Evolutionary conservation across 2,888 invertebrate species (phyloP), one percentile per base, ranked within the genome.

Genomic region (Chymomyza procnemis): DNA sequence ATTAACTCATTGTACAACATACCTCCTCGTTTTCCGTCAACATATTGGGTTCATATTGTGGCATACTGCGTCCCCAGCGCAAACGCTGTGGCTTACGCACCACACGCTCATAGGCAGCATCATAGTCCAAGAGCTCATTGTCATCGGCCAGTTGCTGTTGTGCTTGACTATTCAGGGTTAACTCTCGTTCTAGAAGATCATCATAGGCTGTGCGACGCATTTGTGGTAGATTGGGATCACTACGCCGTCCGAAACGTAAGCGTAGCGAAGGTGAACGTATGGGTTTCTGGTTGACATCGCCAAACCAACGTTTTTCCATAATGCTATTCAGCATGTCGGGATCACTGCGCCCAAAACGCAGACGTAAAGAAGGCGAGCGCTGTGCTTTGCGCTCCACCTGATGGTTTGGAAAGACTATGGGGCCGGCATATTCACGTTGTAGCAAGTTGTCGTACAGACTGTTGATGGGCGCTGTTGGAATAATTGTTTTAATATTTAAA

Each of bases 291-390:
- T 93, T 92, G 67, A 95, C 93, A 85, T 95, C 93, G 78, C 91
- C 92, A 50, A 90, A 90, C 90, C 90, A 90, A 75, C 91, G 90
- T 69, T 91, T 91, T 55, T 89, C 86, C 47, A 85, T 76, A 48
- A 82, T 82, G 6, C 81, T 76, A 54, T 84, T 73, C 22, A 85
- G 58, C 75, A 88, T 79, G 70, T 93, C 93, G 14, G 95, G 94
- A 90, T 95, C 95, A 34, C 95, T 94, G 73, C 95, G 93, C 50
- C 96, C 96, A 87, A 96, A 96, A 73, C 96, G 93, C 67, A 96
- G 93, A 19, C 96, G 93, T 50, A 96, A 91, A 1, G 95, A 95
- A 0, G 95, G 96, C 16, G 95, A 95, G 72, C 95, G 93, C 84
- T 95, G 95, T 4, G 95, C 95, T 90, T 95, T 95, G 88, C 96